These are phyloP conservation scores for Podarcis raffonei DNA, from an alignment of 2,113 vertebrate genomes.

Conservation along the genomic window DNA sequence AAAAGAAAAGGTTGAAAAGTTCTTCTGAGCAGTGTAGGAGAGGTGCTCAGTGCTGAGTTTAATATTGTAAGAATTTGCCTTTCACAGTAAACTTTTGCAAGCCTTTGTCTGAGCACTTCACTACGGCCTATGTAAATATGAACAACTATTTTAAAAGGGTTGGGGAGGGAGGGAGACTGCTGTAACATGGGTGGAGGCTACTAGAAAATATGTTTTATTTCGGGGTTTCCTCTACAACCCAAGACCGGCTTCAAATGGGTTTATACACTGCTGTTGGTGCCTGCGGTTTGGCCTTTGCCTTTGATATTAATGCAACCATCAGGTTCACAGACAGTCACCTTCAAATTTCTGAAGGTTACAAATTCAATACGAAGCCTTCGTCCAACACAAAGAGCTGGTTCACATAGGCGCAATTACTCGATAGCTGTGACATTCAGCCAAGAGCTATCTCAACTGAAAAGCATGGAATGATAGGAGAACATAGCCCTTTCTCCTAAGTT, in stretches of 20 bases:
- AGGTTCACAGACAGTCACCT: not conserved
- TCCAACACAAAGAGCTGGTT: not conserved
- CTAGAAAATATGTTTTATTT: not conserved
- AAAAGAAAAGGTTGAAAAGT: slow-evolving; percentile 63
- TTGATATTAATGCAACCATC: not conserved
- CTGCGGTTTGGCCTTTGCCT: not conserved
- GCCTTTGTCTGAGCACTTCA: slow-evolving; percentile 38
- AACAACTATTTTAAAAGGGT: not conserved
- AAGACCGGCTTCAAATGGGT: not conserved
- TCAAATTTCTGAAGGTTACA: not conserved
- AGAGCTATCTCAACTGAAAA: not conserved
- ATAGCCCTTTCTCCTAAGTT: not conserved
- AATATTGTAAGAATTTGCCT: slow-evolving; percentile 40
- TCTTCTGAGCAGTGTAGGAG: slow-evolving; percentile 53
- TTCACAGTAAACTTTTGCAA: slow-evolving; percentile 29
- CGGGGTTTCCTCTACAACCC: not conserved
- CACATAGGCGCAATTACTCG: not conserved
- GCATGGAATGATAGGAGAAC: not conserved
- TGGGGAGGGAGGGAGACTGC: not conserved
- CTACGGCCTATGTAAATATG: slow-evolving; percentile 46
- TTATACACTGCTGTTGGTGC: not conserved
- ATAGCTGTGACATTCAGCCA: not conserved
- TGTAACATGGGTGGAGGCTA: not conserved
- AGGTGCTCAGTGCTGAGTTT: slow-evolving; percentile 52
- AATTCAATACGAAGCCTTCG: not conserved